Conservation (phyloP, 2,888 invertebrate species). For the Tachystola acroxantha region DNA sequence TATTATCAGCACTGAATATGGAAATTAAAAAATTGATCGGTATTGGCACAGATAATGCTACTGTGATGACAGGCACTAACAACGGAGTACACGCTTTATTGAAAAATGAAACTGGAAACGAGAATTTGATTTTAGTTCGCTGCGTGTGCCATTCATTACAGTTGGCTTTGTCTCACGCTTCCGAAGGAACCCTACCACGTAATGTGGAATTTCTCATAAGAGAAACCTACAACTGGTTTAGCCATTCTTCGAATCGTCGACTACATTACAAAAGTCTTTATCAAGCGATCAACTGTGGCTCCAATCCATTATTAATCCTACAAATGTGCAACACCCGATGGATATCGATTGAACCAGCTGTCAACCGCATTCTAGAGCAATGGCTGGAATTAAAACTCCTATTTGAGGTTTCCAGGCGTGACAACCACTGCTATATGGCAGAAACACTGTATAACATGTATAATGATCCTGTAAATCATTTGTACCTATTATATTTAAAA, state of each 20-base stretch:
- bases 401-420: constrained; percentile 12
- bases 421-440: constrained; percentile 22
- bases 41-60: constrained; percentile 28
- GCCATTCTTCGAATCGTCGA: constrained; percentile 18
- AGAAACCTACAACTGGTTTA: constrained; percentile 29
- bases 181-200: constrained; percentile 21
- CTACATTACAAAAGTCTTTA: constrained; percentile 21
- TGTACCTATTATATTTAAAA: constrained; percentile 4
- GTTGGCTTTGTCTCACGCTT: constrained; percentile 23
- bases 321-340: constrained; percentile 24
- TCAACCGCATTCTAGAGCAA: constrained; percentile 22
- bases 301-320: constrained; percentile 25
- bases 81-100: constrained; percentile 20
- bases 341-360: constrained; percentile 26
- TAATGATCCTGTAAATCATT: constrained; percentile 12
- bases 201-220: constrained; percentile 23
- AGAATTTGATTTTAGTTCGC: constrained; percentile 9
- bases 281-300: constrained; percentile 26
- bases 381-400: constrained; percentile 20
- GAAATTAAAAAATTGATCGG: constrained; percentile 18
- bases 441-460: constrained; percentile 20
- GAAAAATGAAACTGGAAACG: constrained; percentile 11
- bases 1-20: constrained; percentile 10
- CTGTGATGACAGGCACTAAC: constrained; percentile 24
- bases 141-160: constrained; percentile 23